phyloP scores from a whole-genome alignment of 2,888 invertebrate species.

The Archips crataeganus region DNA sequence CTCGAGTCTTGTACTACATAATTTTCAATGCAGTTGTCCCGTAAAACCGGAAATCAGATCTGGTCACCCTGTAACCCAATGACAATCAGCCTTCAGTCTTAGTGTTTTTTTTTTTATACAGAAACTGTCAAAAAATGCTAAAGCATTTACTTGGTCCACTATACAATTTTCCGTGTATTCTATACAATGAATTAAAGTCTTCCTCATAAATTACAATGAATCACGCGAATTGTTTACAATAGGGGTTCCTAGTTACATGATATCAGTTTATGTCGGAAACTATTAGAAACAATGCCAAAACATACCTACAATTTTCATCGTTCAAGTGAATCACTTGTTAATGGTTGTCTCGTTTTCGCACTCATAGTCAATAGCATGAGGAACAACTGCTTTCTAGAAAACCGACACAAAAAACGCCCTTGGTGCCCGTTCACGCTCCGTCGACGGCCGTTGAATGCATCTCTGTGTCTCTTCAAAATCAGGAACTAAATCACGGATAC shows the following conservation, averaged over 20 bases:
- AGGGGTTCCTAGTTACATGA: slow-evolving; percentile 4
- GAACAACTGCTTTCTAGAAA: slow-evolving; percentile 30
- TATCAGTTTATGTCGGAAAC: slow-evolving; percentile 19
- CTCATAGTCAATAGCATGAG: background rate
- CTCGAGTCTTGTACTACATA: too few relatives aligned
- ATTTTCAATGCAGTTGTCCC: too few relatives aligned
- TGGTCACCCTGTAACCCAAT: too few relatives aligned
- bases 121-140: too few relatives aligned
- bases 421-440: slow-evolving; percentile 41
- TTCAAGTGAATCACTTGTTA: background rate
- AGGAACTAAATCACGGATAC: slow-evolving; percentile 43
- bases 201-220: slow-evolving; percentile 5
- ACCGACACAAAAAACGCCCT: slow-evolving; percentile 24
- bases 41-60: too few relatives aligned
- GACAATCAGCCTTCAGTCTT: too few relatives aligned
- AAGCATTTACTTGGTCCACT: background rate
- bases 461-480: slow-evolving; percentile 37
- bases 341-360: background rate
- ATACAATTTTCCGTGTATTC: background rate
- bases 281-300: slow-evolving; percentile 1
- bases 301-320: background rate
- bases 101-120: too few relatives aligned
- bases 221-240: slow-evolving; percentile 11
- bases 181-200: background rate
- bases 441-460: slow-evolving; percentile 22